Conservation (phyloP, 2,888 invertebrate species). For the Syritta pipiens region DNA sequence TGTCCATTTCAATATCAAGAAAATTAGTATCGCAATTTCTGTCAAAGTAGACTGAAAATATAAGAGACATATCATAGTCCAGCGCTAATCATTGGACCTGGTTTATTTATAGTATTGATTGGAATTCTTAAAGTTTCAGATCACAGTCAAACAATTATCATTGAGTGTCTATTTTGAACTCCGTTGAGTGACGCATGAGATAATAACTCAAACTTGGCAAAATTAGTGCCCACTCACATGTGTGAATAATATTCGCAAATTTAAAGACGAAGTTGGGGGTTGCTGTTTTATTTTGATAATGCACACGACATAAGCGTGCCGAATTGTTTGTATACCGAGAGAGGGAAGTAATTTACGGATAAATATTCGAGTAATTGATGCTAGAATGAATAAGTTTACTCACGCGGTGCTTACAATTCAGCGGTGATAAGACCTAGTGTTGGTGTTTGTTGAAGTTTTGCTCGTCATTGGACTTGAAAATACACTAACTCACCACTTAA, state of each 20-base stretch:
- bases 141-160: not conserved
- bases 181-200: not conserved
- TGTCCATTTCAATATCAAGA: constrained; percentile 9
- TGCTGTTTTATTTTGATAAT: no score
- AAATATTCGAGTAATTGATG: no score
- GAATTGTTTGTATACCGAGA: not conserved
- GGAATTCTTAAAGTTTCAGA: not conserved
- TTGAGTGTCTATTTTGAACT: constrained; percentile 26
- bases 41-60: not conserved
- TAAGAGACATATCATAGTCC: no score
- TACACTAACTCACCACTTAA: no score
- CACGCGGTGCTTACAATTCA: no score
- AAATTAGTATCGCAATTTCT: constrained; percentile 10
- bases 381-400: no score
- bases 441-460: no score
- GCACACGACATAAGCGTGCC: constrained; percentile 12
- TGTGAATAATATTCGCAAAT: no score
- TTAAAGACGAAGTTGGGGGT: no score
- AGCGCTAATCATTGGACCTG: not conserved
- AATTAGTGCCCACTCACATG: no score
- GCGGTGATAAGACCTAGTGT: no score
- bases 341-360: not conserved
- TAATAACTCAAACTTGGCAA: constrained; percentile 5
- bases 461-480: no score
- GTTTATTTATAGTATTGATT: not conserved